A percentile compares a stretch with the other conserved stretches of the same genome.
These are phyloP conservation scores for Chascanopsetta lugubris DNA, from an alignment of 2,113 vertebrate genomes.

Conservation along the genomic window DNA sequence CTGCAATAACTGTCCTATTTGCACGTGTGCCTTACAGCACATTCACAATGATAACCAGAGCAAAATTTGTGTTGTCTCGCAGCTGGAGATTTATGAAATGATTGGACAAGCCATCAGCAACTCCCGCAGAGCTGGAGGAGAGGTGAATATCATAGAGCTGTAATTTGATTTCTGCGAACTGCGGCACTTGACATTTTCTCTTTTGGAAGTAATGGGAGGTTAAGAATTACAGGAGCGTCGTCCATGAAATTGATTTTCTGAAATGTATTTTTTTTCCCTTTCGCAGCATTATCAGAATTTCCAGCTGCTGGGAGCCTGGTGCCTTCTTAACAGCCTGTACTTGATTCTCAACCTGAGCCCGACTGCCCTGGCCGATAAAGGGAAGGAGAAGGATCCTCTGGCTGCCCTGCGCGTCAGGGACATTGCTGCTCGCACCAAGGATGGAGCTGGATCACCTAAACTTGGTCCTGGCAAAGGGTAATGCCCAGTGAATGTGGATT, in stretches of 20 bases:
- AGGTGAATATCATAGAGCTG: constrained; percentile 78
- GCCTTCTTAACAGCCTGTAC: constrained; percentile 97
- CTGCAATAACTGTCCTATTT: not conserved
- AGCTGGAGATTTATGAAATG: constrained; percentile 99
- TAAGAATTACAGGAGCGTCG: not conserved
- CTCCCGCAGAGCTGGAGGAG: constrained; percentile 94
- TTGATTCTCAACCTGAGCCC: constrained; percentile 97
- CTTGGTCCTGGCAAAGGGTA: constrained; percentile 97
- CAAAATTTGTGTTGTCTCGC: constrained; percentile 49
- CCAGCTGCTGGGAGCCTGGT: constrained; percentile 97
- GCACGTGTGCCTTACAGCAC: not conserved
- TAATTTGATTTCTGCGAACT: not conserved
- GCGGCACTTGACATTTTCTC: not conserved
- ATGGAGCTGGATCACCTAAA: constrained; percentile 96
- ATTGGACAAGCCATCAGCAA: constrained; percentile 96
- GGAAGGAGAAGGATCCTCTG: constrained; percentile 97
- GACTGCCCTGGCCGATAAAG: constrained; percentile 95
- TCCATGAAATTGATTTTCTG: not conserved
- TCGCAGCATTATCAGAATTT: constrained; percentile 98
- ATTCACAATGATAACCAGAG: constrained; percentile 17
- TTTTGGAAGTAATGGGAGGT: not conserved
- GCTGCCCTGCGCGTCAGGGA: constrained; percentile 95
- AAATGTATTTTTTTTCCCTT: not conserved
- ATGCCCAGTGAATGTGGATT: constrained; percentile 22
- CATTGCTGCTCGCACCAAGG: constrained; percentile 92